These are phyloP conservation scores for Telmatochromis sp. DNA, from an alignment of 2,113 vertebrate species.

Conservation along the genomic window DNA sequence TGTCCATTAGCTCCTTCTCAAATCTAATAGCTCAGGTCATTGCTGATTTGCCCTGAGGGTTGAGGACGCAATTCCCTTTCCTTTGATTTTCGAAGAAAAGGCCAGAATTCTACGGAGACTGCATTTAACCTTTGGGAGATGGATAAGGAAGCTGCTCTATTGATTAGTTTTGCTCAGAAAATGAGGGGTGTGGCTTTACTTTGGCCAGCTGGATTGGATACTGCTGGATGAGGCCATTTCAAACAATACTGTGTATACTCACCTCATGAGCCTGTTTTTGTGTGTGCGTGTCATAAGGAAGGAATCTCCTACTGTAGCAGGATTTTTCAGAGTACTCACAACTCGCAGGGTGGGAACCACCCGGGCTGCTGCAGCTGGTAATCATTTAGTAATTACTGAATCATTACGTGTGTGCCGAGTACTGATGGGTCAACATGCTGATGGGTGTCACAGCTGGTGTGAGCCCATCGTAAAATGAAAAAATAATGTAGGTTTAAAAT, in stretches of 20 bases:
- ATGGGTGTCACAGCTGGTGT: background rate
- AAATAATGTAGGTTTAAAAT: background rate
- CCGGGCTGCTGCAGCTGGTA: background rate
- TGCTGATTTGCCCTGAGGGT: slow-evolving; percentile 27
- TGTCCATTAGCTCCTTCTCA: slow-evolving; percentile 11
- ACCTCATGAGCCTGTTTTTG: accelerated
- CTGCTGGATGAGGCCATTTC: background rate
- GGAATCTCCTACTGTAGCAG: background rate
- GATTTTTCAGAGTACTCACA: background rate
- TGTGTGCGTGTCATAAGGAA: background rate
- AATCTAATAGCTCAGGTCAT: slow-evolving; percentile 30
- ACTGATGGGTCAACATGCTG: background rate
- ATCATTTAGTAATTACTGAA: background rate
- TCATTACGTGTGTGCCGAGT: background rate
- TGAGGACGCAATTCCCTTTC: slow-evolving; percentile 18
- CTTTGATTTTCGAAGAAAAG: slow-evolving; percentile 51
- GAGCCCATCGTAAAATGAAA: background rate
- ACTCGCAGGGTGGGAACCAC: background rate
- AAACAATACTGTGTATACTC: background rate
- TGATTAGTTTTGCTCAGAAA: slow-evolving; percentile 45
- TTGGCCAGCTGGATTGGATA: background rate
- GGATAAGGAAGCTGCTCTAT: slow-evolving; percentile 47
- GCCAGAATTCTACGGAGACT: slow-evolving; percentile 27
- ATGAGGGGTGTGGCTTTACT: slow-evolving; percentile 1
- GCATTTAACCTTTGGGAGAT: slow-evolving; percentile 63